A percentile compares a stretch with the other conserved stretches of the same genome.
Evolutionary conservation across 2,888 invertebrate genomes (phyloP).

Genomic region (Pterostichus niger): DNA sequence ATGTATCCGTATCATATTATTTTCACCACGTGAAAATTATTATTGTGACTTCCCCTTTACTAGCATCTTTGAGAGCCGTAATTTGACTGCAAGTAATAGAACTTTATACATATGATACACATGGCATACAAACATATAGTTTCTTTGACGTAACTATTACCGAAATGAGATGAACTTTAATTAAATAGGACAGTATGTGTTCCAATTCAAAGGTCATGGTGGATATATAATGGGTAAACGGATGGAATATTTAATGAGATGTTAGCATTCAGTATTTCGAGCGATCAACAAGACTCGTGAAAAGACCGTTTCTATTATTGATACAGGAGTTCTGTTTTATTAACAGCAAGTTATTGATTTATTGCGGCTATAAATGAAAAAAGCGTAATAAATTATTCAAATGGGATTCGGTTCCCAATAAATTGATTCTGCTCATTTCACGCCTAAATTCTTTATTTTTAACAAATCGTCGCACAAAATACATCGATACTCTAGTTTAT

Average conservation of each 20-base stretch:
- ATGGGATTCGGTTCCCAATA: conserved; percentile 43
- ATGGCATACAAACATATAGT: too few relatives aligned
- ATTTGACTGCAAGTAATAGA: too few relatives aligned
- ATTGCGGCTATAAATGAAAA: conserved; percentile 48
- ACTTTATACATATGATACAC: too few relatives aligned
- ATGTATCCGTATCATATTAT: too few relatives aligned
- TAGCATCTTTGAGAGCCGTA: too few relatives aligned
- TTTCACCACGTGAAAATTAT: too few relatives aligned
- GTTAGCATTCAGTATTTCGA: conserved; percentile 6
- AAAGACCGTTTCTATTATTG: conserved; percentile 34
- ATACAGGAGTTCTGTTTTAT: conserved; percentile 54
- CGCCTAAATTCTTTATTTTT: conserved; percentile 56
- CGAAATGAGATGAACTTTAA: too few relatives aligned
- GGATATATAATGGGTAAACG: not conserved
- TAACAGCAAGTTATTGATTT: conserved; percentile 49
- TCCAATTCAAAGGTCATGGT: too few relatives aligned
- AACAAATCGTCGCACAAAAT: conserved; percentile 44
- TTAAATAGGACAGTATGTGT: too few relatives aligned
- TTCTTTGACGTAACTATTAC: too few relatives aligned
- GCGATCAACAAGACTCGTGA: conserved; percentile 1
- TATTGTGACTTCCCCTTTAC: too few relatives aligned
- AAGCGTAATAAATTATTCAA: conserved; percentile 60
- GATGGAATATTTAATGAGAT: conserved; percentile 15
- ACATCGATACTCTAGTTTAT: not conserved
- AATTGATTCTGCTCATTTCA: conserved; percentile 57